These are phyloP conservation scores for Hexactinellida sp. DNA, from an alignment of 37 sponge, comb jelly and placozoan species.

Conservation along the genomic window DNA sequence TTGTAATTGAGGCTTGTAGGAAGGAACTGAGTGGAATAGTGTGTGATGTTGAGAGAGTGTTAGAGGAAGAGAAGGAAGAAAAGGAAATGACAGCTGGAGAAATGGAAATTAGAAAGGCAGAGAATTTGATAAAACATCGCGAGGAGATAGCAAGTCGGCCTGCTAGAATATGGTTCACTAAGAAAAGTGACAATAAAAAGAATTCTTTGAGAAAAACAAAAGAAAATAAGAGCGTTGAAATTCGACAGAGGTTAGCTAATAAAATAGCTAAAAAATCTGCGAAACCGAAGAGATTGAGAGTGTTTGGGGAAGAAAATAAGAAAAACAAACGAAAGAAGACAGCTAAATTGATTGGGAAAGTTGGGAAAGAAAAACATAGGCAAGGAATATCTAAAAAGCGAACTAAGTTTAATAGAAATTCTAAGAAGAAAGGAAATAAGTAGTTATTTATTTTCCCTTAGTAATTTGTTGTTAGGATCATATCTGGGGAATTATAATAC, in stretches of 20 bases:
- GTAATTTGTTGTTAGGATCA: no score
- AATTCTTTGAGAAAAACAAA: constrained; percentile 5
- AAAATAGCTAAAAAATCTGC: constrained; percentile 33
- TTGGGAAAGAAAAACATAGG: background rate
- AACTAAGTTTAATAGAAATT: background rate
- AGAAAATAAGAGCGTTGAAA: constrained; percentile 20
- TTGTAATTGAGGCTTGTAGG: constrained; percentile 58
- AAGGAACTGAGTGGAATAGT: constrained; percentile 45
- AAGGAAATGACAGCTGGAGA: constrained; percentile 51
- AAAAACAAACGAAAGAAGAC: background rate
- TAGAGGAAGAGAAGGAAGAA: constrained; percentile 92
- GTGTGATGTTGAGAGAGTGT: constrained; percentile 47
- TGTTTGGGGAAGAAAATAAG: background rate
- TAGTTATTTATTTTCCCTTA: no score
- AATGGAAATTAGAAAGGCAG: constrained; percentile 91
- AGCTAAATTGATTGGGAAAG: background rate
- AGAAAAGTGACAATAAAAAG: constrained; percentile 16
- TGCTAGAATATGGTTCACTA: constrained; percentile 56
- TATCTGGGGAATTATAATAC: no score
- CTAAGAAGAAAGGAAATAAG: background rate
- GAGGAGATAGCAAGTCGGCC: constrained; percentile 88
- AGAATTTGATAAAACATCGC: constrained; percentile 81
- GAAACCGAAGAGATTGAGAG: constrained; percentile 30
- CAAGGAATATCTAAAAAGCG: background rate
- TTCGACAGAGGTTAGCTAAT: background rate